Evolutionary conservation across 2,888 invertebrate species (phyloP), one percentile per base, ranked within the genome.

Genomic region (Hipparchia semele): DNA sequence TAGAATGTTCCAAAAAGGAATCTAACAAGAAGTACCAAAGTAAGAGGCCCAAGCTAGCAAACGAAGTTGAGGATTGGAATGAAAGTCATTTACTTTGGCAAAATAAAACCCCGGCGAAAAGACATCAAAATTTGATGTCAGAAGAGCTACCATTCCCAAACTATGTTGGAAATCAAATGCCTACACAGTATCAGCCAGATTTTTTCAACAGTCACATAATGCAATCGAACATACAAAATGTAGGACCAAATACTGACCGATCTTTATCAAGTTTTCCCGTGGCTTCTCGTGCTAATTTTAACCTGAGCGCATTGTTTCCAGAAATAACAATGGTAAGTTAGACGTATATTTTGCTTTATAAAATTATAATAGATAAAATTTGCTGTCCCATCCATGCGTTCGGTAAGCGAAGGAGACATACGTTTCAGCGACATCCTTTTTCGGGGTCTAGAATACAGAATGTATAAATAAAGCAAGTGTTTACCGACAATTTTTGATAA

Each of bases 231-330:
- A 84, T 92, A 79, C 93, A 92, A 79, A 84, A 86, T 60, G 85
- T 88, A 71, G 86, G 87, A 0, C 87, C 87, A 71, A 90, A 89
- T 66, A 84, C 86, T 6, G 92, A 92, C 70, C 83, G 90, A 68
- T 87, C 92, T 0, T 77, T 91, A 54, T 76, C 88, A n/a, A 87
- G 84, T 71, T 89, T 92, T 73, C 91, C 94, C 7, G 87, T 84
- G 51, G 89, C 92, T 3, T 93, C 93, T 2, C 88, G 93, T 2
- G 96, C 97, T 1, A 97, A 97, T 86, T 97, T 97, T 84, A 97
- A 97, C 88, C 91, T 97, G 60, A 97, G 97, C 82, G 96, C 97
- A 0, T 97, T 97, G 81, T 97, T 97, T 86, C 97, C 97, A 2
- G 97, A 97, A 93, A 97, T 97, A 79, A 97, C 97, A 70, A 94